These are phyloP conservation scores for Sycon ciliatum DNA, from an alignment of 37 sponge, comb jelly and placozoan species.

Conservation along the genomic window DNA sequence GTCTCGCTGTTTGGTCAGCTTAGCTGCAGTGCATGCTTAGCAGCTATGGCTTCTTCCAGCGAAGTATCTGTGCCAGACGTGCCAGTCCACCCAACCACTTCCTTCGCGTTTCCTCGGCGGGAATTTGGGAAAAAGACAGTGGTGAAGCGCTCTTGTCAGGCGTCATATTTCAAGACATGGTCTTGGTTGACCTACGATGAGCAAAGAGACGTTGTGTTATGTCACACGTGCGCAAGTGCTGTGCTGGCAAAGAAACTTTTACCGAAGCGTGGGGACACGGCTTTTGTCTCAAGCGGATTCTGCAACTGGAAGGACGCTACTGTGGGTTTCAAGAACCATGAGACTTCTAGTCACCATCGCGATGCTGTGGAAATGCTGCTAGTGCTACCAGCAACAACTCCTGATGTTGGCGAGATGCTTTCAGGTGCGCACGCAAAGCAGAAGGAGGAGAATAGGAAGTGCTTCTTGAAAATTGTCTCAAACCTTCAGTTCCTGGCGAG, in stretches of 20 bases:
- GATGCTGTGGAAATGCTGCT: conserved; percentile 23
- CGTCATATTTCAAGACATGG: too few relatives aligned
- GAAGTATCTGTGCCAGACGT: too few relatives aligned
- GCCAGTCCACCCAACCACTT: too few relatives aligned
- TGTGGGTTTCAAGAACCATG: conserved; percentile 16
- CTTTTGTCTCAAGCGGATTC: conserved; percentile 13
- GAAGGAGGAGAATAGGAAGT: conserved; percentile 29
- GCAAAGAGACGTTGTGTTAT: conserved; percentile 22
- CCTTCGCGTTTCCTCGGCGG: too few relatives aligned
- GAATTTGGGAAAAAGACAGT: too few relatives aligned
- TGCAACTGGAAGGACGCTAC: conserved; percentile 30
- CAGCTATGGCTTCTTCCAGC: too few relatives aligned
- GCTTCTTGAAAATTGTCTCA: conserved; percentile 1
- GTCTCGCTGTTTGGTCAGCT: too few relatives aligned
- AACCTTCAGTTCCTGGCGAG: background rate
- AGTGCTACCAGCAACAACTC: too few relatives aligned
- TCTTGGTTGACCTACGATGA: too few relatives aligned
- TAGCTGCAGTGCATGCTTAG: too few relatives aligned
- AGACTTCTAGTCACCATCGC: conserved; percentile 20
- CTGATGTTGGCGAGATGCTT: conserved; percentile 47
- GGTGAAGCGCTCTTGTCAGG: too few relatives aligned
- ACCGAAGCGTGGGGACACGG: conserved; percentile 13
- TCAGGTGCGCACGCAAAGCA: conserved; percentile 5
- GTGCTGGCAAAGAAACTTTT: background rate
- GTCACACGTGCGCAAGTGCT: conserved; percentile 17